Percentiles rank a stretch among this genome's conserved stretches.
Conservation (phyloP, 1,140 invertebrate species). For the Frieseomelitta varia region DNA sequence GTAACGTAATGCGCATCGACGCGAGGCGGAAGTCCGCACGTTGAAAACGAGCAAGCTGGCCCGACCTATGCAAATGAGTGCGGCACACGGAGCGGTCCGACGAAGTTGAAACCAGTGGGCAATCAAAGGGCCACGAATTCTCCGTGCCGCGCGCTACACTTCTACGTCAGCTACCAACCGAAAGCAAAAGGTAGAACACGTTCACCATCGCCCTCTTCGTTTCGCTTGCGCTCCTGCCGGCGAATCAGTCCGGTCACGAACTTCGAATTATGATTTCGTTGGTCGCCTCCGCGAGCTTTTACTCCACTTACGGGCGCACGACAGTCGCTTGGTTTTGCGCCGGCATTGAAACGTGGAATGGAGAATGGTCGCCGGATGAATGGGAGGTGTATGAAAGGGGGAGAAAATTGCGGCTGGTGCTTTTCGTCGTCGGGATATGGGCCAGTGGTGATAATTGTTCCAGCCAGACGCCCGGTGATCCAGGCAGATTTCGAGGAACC, state of each 20-base stretch:
- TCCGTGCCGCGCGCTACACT: not conserved
- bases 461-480: not conserved
- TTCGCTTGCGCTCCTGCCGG: not conserved
- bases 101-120: slow-evolving; percentile 25
- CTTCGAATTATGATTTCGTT: slow-evolving; percentile 49
- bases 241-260: slow-evolving; percentile 40
- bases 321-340: not conserved
- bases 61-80: slow-evolving; percentile 50
- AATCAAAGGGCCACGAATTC: slow-evolving; percentile 38
- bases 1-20: slow-evolving; percentile 30
- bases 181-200: not conserved
- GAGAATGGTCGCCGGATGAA: slow-evolving; percentile 4
- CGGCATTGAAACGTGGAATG: too few relatives aligned
- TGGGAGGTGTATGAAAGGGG: not conserved
- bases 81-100: slow-evolving; percentile 6
- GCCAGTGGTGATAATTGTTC: slow-evolving; percentile 25
- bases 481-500: not conserved
- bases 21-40: slow-evolving; percentile 34
- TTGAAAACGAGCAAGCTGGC: slow-evolving; percentile 32
- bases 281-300: slow-evolving; percentile 25
- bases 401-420: not conserved
- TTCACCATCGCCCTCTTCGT: not conserved
- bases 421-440: not conserved
- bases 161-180: not conserved
- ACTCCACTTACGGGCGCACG: not conserved